Conservation (phyloP, 2,888 invertebrate species). For the Cantharis rustica region DNA sequence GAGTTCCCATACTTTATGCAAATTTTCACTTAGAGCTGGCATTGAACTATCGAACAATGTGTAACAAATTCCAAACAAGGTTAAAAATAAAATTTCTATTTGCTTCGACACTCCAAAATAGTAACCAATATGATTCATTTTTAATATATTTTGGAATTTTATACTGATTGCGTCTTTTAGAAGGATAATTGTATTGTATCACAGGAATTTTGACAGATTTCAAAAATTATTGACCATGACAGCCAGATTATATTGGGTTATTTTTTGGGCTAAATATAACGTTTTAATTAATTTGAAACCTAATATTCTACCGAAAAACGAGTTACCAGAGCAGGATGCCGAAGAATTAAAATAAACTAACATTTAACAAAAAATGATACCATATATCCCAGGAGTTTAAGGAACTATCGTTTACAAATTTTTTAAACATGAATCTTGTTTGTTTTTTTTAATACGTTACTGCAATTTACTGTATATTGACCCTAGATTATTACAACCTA, state of each 20-base stretch:
- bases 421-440: background rate
- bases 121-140: slow-evolving; percentile 37
- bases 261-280: background rate
- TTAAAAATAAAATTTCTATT: slow-evolving; percentile 60
- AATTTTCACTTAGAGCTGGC: slow-evolving; percentile 61
- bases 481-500: background rate
- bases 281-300: background rate
- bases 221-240: background rate
- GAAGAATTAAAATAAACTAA: background rate
- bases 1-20: slow-evolving; percentile 63
- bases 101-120: slow-evolving; percentile 58
- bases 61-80: slow-evolving; percentile 58
- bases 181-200: background rate
- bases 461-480: background rate
- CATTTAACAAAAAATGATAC: background rate
- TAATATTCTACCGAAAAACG: background rate
- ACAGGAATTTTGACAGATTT: slow-evolving; percentile 8
- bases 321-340: background rate
- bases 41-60: slow-evolving; percentile 62
- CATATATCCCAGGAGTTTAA: background rate
- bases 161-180: background rate
- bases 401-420: background rate
- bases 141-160: background rate
- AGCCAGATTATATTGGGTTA: background rate
- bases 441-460: background rate